Base-by-base conservation (phyloP, 2,797 vertebrate genomes). In the Spea hammondii region DNA sequence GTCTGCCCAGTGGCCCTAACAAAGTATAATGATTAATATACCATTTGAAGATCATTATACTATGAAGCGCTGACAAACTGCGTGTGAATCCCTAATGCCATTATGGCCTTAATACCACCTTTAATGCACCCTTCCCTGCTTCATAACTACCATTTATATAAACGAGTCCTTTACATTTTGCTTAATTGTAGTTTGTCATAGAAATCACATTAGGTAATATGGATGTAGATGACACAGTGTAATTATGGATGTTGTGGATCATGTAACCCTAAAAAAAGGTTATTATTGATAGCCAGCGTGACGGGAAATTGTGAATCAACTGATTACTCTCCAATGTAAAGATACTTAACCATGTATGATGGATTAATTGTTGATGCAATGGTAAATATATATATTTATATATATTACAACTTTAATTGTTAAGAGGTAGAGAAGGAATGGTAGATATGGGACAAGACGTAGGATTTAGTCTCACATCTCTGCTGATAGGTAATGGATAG, bases 1-100 rank as follows among this genome's bases (percentile, higher is more conserved):
- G 51, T 53, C 51, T 53, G 51, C 51, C 1, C 51, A 53, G 10
- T 7, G 3, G 10, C 51, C 51, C 51, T 11, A 53, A 1, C 51
- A 53, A 53, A 53, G 51, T 6, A 53, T 53, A 6, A 53, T 53
- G 51, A 53, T 53, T 62, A 62, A 62, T 62, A 62, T 62, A 6
- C 32, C n/a, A 17, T 6, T 6, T 32, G 14, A 62, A 62, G 6
- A 62, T 62, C 32, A 32, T 62, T 32, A 62, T 17, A 4, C 32
- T 14, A 62, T 62, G 59, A 62, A 62, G 59, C 9, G 59, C 59
- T 62, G 59, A 62, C 32, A 32, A 6, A 62, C 32, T 62, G 14
- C 59, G 32, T 62, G 59, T 62, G 59, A 62, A 62, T 62, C 5
- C 59, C 59, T 17, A 62, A 62, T 62, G n/a, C n/a, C 32, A n/a